phyloP scores from a whole-genome alignment of 2,797 vertebrate species.

The Lithobates pipiens region DNA sequence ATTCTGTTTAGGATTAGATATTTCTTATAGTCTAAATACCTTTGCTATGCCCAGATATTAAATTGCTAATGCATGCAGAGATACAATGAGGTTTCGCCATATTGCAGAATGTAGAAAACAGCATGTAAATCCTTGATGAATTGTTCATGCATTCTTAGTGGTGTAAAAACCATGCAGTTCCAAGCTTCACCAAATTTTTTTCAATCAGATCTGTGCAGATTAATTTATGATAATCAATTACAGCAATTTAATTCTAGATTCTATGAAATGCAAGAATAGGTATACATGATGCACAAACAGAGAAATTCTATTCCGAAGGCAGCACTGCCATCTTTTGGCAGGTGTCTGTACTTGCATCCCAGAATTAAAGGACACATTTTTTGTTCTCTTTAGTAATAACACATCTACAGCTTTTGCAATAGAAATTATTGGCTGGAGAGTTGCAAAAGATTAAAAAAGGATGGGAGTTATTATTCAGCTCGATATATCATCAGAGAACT shows the following conservation, averaged over 20 bases:
- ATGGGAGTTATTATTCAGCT: conserved; percentile 42
- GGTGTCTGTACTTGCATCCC: not conserved
- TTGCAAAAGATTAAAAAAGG: conserved; percentile 50
- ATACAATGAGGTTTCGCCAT: conserved; percentile 42
- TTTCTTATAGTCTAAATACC: conserved; percentile 36
- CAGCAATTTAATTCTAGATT: conserved; percentile 54
- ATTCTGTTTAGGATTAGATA: conserved; percentile 12
- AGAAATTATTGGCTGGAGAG: conserved; percentile 51
- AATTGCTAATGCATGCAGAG: conserved; percentile 51
- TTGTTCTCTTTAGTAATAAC: conserved; percentile 26
- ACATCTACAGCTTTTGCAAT: conserved; percentile 48
- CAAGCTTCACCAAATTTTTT: conserved; percentile 53
- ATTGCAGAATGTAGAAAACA: conserved; percentile 32
- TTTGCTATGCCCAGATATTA: conserved; percentile 46
- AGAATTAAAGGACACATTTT: conserved; percentile 2
- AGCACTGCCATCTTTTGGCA: conserved; percentile 55
- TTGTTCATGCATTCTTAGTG: conserved; percentile 59
- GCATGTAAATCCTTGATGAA: conserved; percentile 54
- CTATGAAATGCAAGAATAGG: conserved; percentile 59
- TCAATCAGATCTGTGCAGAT: conserved; percentile 60
- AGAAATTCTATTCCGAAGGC: conserved; percentile 30
- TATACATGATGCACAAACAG: conserved; percentile 39
- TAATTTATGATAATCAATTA: conserved; percentile 63
- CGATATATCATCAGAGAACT: conserved; percentile 43
- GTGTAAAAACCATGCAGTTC: conserved; percentile 52